Evolutionary conservation across 2,113 vertebrate species (phyloP), one percentile per base, ranked within the genome.

Genomic region (Esox niger): DNA sequence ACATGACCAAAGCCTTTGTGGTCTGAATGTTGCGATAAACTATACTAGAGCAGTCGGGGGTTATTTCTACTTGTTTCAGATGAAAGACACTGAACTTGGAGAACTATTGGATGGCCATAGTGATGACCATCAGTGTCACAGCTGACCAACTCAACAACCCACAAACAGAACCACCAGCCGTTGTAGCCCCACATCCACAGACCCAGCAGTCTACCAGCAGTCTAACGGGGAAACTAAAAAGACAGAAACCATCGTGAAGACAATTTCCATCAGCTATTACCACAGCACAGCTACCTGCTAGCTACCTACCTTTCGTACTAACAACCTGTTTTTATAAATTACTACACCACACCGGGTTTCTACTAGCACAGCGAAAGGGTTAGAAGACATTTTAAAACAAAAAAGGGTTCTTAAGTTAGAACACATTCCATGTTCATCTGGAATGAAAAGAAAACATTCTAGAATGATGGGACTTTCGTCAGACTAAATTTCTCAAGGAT

Each of bases 281-380:
- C 89, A 92, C 90, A 84, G 85, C 89, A 90, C 89, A 90, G 88
- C 88, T 87, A 88, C 85, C 87, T 88, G 17, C 11, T 88, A 90
- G 88, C 88, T 87, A 88, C 85, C 87, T 88, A 43, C 11, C 13
- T 43, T 43, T 43, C 38, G 11, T 43, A 90, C 87, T 90, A 91
- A 87, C 91, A 43, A 90, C 89, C 88, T 85, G 90, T 90, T 92
- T 90, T 92, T 93, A 93, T 93, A 93, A 93, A 93, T 93, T 90
- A 93, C 90, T 92, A 92, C 87, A 90, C 91, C 91, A 93, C 91
- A 93, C 90, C 90, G 89, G 87, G 91, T 91, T 91, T 91, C 89
- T 91, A 43, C 38, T 43, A 43, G 38, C 38, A 43, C 87, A 84
- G 84, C 87, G 91, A 91, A 92, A 91, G 90, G 89, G 91, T 91